Base-by-base conservation (phyloP, 1,140 invertebrate species). In the Colletes gigas region DNA sequence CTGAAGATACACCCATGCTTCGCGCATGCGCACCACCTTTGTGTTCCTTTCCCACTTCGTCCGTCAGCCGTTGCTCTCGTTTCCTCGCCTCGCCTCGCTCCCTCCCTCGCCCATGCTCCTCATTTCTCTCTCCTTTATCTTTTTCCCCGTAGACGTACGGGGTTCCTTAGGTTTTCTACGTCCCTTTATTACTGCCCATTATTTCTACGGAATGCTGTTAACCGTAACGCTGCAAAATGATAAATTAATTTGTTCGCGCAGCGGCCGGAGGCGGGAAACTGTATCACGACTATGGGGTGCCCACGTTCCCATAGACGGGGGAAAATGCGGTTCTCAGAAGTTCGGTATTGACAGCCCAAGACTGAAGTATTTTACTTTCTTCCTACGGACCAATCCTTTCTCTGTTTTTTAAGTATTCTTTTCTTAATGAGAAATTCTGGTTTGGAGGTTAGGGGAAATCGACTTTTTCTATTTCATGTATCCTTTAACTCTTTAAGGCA, bases 1-100 rank as follows among this genome's bases (percentile, higher is more conserved):
- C 72, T 75, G 85, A 89, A 89, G 91, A 91, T 91, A 92, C 91
- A 92, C 91, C 91, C 91, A 88, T 88, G 88, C 84, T 69, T 44
- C 78, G 88, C 90, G 90, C 89, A 86, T 88, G 91, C 88, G 89
- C 80, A 69, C 21, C 55, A n/a, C 69, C 81, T 55, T 72, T 69
- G 66, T 63, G 55, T 39, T 69, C 65, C 57, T 47, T 44, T 78
- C 67, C 10, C 71, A 47, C 60, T 66, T 30, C 50, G 71, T 67
- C 55, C 39, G 44, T 68, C 72, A 62, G 60, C 60, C 62, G 69
- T 30, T 39, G 12, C 15, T 55, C 72, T 67, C 65, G n/a, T 47
- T 50, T 54, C 44, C 57, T 57, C 75, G 57, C 60, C n/a, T 63
- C 39, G 17, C 15, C n/a, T 14, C 39, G 44, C 12, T 17, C 2